These are phyloP conservation scores for Thamnaconus septentrionalis DNA, from an alignment of 2,113 vertebrate species.

Conservation along the genomic window DNA sequence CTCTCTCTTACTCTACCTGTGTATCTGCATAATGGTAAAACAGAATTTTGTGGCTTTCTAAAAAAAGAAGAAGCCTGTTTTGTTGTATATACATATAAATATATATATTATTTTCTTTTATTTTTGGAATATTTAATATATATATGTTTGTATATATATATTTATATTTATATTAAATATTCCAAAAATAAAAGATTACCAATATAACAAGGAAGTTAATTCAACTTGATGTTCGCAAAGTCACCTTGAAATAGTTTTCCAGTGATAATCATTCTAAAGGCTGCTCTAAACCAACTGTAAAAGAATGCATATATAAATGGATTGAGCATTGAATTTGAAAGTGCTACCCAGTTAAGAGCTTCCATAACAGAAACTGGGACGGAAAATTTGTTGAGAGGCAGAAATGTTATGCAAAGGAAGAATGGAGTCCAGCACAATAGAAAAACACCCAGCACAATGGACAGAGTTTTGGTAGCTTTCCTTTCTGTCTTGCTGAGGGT, in stretches of 20 bases:
- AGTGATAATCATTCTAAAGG: slow-evolving; percentile 36
- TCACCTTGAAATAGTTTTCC: slow-evolving; percentile 33
- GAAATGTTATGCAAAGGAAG: slow-evolving; percentile 9
- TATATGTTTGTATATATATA: too few relatives aligned
- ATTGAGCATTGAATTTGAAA: slow-evolving; percentile 41
- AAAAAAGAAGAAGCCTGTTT: too few relatives aligned
- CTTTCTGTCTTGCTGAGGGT: slow-evolving; percentile 17
- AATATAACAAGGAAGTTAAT: slow-evolving; percentile 1
- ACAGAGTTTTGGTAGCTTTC: slow-evolving; percentile 39
- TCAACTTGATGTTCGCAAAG: slow-evolving; percentile 12
- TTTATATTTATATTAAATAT: too few relatives aligned
- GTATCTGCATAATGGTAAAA: too few relatives aligned
- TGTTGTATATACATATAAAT: too few relatives aligned
- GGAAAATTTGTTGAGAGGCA: not conserved
- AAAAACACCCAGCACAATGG: slow-evolving; percentile 31
- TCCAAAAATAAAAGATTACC: not conserved
- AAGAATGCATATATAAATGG: slow-evolving; percentile 41
- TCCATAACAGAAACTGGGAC: slow-evolving; percentile 10
- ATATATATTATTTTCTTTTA: too few relatives aligned
- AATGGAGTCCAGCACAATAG: not conserved
- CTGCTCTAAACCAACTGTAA: slow-evolving; percentile 38
- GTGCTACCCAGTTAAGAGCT: slow-evolving; percentile 5
- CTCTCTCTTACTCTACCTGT: too few relatives aligned
- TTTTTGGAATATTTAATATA: too few relatives aligned
- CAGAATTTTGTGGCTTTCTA: too few relatives aligned